A percentile compares a stretch with the other conserved stretches of the same genome.
Evolutionary conservation across 2,113 vertebrate species (phyloP).

Genomic region (Odocoileus hemionus): DNA sequence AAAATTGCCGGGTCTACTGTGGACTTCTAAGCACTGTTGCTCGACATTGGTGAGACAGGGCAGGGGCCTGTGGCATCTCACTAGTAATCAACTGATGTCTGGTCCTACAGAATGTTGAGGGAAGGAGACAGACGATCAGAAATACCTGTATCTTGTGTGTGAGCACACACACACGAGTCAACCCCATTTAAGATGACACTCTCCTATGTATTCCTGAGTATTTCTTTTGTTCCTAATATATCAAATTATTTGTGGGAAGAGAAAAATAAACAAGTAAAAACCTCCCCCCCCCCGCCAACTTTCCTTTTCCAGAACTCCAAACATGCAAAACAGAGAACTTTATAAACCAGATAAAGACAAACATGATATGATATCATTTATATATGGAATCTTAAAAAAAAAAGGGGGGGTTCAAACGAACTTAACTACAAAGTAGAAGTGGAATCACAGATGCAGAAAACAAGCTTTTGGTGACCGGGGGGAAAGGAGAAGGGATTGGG

Average conservation of each 20-base stretch:
- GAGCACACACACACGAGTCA: rapidly evolving
- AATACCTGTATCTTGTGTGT: rapidly evolving
- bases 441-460: background rate
- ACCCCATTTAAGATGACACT: background rate
- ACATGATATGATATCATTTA: background rate
- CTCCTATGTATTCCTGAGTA: rapidly evolving
- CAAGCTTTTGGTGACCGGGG: background rate
- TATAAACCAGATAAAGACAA: background rate
- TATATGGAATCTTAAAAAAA: background rate
- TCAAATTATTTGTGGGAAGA: background rate
- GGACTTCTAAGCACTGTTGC: background rate
- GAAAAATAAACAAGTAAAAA: background rate
- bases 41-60: background rate
- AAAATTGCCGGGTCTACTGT: rapidly evolving
- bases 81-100: rapidly evolving
- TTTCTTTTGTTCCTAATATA: background rate
- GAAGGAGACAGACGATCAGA: no score
- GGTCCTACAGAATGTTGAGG: rapidly evolving
- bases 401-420: background rate
- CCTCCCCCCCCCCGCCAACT: rapidly evolving
- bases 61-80: rapidly evolving
- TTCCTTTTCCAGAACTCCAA: background rate
- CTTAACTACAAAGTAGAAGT: background rate
- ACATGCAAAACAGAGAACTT: background rate
- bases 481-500: background rate